Evolutionary conservation across 2,888 invertebrate genomes (phyloP).

Genomic region (Drosophila tripunctata): DNA sequence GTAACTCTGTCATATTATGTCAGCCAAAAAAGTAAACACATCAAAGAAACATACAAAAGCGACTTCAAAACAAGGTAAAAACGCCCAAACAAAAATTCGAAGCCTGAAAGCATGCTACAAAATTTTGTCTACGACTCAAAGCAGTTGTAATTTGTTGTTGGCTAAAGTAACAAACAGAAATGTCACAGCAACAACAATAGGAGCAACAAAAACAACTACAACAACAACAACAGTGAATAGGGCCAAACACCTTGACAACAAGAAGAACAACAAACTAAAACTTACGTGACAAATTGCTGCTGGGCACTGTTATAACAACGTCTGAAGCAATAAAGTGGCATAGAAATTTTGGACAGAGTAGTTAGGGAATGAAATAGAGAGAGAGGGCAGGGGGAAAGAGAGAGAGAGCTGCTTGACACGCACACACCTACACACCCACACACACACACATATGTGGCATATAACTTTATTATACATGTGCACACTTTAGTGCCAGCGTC

Average conservation of each 20-base stretch:
- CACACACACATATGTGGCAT: conserved; percentile 38
- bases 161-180: conserved; percentile 45
- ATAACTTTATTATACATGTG: conserved; percentile 62
- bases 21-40: conserved; percentile 40
- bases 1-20: conserved; percentile 40
- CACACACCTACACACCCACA: conserved; percentile 24
- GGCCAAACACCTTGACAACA: conserved; percentile 17
- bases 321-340: conserved; percentile 35
- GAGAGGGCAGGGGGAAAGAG: background rate
- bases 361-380: background rate
- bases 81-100: conserved; percentile 20
- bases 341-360: background rate
- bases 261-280: conserved; percentile 36
- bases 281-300: conserved; percentile 76
- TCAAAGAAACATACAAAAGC: conserved; percentile 18
- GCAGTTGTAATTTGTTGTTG: conserved; percentile 51
- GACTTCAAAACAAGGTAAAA: conserved; percentile 6
- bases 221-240: conserved; percentile 27
- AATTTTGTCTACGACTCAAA: conserved; percentile 36
- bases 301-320: conserved; percentile 55
- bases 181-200: conserved; percentile 35
- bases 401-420: conserved; percentile 30
- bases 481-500: conserved; percentile 51
- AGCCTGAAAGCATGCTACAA: conserved; percentile 58
- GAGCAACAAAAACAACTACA: conserved; percentile 48